These are phyloP conservation scores for Microctonus hyperodae DNA, from an alignment of 2,888 invertebrate genomes.

Conservation along the genomic window DNA sequence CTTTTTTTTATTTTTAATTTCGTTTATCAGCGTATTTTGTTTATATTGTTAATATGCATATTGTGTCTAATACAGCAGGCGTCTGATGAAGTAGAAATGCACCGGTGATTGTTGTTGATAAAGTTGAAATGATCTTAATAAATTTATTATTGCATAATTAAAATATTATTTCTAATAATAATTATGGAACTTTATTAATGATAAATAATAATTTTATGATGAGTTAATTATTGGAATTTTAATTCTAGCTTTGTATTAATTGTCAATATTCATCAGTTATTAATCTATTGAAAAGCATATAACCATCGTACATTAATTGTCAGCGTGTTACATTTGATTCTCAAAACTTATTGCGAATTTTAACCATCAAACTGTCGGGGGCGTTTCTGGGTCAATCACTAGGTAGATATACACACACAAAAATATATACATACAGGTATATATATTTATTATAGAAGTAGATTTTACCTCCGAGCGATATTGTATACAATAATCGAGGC, in stretches of 20 bases:
- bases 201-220: too few species aligned
- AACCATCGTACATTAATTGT: constrained; percentile 37
- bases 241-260: constrained; percentile 18
- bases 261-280: constrained; percentile 14
- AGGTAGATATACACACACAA: not conserved
- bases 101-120: not conserved
- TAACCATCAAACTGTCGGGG: constrained; percentile 52
- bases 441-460: constrained; percentile 17
- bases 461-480: constrained; percentile 50
- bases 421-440: too few species aligned
- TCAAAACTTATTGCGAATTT: constrained; percentile 51
- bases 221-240: too few species aligned
- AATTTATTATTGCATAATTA: too few species aligned
- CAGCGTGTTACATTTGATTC: constrained; percentile 20
- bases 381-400: constrained; percentile 14
- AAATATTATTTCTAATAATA: too few species aligned
- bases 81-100: constrained; percentile 14
- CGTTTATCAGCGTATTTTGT: constrained; percentile 2
- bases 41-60: constrained; percentile 4
- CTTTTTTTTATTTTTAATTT: not conserved
- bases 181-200: too few species aligned
- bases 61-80: not conserved
- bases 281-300: constrained; percentile 21
- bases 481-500: constrained; percentile 44
- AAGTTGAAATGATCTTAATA: too few species aligned